These are phyloP conservation scores for Pelvicachromis taeniatus DNA, from an alignment of 2,113 vertebrate genomes.

Conservation along the genomic window DNA sequence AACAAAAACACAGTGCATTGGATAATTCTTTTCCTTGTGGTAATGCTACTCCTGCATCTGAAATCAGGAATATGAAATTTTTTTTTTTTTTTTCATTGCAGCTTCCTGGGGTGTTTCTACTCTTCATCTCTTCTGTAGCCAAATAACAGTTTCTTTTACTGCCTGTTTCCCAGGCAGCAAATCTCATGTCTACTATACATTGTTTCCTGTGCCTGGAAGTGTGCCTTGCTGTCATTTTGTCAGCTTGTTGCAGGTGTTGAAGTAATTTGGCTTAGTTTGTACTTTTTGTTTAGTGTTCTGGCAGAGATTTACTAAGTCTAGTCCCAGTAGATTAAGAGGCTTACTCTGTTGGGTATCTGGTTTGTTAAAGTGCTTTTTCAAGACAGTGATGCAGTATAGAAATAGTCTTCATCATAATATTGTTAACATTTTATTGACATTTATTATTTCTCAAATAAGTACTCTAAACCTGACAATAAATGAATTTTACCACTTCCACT, in stretches of 20 bases:
- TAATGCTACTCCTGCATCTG: neutral
- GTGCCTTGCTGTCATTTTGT: neutral
- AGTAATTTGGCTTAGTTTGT: slow-evolving; percentile 8
- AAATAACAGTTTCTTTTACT: neutral
- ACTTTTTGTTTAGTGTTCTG: slow-evolving; percentile 15
- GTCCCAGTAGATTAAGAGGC: neutral
- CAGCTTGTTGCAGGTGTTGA: neutral
- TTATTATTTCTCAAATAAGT: neutral
- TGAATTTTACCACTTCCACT: neutral
- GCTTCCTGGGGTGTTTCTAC: neutral
- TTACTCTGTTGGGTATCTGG: neutral
- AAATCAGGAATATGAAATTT: neutral
- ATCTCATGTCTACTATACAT: neutral
- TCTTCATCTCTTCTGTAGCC: neutral
- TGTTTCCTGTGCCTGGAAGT: neutral
- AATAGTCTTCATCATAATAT: neutral
- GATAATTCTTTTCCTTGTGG: neutral
- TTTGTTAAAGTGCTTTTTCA: neutral
- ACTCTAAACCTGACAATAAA: neutral
- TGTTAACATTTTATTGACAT: neutral
- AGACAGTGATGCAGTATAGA: neutral
- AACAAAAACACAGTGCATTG: neutral
- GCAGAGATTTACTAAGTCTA: neutral
- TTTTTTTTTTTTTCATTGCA: neutral
- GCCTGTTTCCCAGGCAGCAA: neutral